Percentiles rank a stretch among this genome's conserved stretches.
These are phyloP conservation scores for Charadrius vociferus DNA, from an alignment of 2,113 vertebrate genomes.

Conservation along the genomic window DNA sequence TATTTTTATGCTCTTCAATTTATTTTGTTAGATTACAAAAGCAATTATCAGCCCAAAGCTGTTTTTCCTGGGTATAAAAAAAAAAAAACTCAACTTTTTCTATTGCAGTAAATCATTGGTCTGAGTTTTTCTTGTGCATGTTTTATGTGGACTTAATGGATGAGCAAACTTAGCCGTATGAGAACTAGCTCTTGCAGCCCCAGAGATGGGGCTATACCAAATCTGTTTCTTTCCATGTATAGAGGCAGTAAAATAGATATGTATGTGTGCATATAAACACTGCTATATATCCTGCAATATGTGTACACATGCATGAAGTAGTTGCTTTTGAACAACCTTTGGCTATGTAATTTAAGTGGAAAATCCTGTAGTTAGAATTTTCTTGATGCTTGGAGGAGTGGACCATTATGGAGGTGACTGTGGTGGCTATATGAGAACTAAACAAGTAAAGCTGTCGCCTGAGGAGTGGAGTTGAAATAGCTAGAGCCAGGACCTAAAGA, in stretches of 20 bases:
- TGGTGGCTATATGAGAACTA: not conserved
- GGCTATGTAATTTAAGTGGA: not conserved
- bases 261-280: fast-evolving
- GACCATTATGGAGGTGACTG: not conserved
- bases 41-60: not conserved
- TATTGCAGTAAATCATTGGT: not conserved
- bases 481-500: not conserved
- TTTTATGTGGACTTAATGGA: not conserved
- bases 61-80: not conserved
- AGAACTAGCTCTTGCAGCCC: not conserved
- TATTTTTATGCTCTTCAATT: not conserved
- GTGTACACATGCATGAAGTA: not conserved
- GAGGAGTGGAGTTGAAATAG: not conserved
- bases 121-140: not conserved
- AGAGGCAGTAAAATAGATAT: not conserved
- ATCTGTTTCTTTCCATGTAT: not conserved
- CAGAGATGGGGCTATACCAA: not conserved
- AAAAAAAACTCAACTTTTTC: not conserved
- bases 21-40: not conserved
- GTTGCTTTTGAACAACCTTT: not conserved
- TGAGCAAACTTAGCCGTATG: not conserved
- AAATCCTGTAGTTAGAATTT: not conserved
- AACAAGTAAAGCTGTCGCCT: not conserved
- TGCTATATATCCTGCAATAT: not conserved
- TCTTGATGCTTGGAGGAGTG: not conserved